Evolutionary conservation across 2,113 vertebrate genomes (phyloP), one percentile per base, ranked within the genome.

Genomic region (Rhadina sibilatrix): DNA sequence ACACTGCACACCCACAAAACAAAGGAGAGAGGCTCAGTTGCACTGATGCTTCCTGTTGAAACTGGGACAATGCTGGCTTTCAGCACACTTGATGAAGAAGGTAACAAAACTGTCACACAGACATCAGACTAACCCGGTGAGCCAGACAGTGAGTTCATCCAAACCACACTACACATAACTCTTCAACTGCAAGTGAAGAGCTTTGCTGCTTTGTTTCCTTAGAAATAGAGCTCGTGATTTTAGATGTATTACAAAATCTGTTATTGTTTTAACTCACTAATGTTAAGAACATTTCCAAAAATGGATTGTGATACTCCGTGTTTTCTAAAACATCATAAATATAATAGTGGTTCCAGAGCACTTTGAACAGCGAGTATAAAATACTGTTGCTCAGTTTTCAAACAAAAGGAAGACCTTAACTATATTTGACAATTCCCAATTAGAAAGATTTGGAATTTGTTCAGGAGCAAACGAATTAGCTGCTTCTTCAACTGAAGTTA

Each of bases 381-480:
- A 61, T 21, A 57, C 38, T 60, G 35, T 37, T 88, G 49, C 17
- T 89, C 42, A 30, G 83, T 93, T 92, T 90, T 86, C 84, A 79
- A 93, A 89, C 57, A 59, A 46, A 69, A 86, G 76, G 91, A 86
- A 96, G 52, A 70, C 44, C 49, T 88, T 46, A 64, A 94, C 77
- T 94, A 90, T 96, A 94, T 96, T 90, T 95, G 90, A 87, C 92
- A 76, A 83, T 82, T 91, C 35, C 63, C 89, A 65, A 53, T 87
- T 81, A 94, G 96, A 97, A 96, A 88, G 94, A 91, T 95, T 96
- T 94, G 90, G 79, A 93, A 93, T 94, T 96, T 92, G 83, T 96
- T 97, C 93, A 97, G 85, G 87, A 97, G 94, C 46, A 94, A 95
- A 89, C 11, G 40, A 80, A 93, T 89, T 74, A 91, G 77, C 92